Base-by-base conservation (phyloP, 1,140 invertebrate genomes). In the Papilio dardanus region DNA sequence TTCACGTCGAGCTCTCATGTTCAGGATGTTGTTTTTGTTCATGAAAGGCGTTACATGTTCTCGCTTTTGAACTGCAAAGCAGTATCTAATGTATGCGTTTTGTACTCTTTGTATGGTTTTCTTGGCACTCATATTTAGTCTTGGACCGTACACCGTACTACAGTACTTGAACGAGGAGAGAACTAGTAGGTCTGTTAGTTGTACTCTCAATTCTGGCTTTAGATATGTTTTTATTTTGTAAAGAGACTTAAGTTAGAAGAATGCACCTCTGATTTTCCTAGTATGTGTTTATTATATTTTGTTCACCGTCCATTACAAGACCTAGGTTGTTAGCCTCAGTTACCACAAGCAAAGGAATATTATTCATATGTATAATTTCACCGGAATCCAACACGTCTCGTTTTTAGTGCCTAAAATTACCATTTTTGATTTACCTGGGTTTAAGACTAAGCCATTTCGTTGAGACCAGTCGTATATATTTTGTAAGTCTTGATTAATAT, bases 91-190 rank as follows among this genome's bases (percentile, higher is more conserved):
- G 8, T 31, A 68, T 16, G 66, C 33, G 35, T 77, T 77, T 66
- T 77, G 76, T n/a, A 77, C 42, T 16, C 76, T 8, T 50, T 77
- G 76, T 42, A 77, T 74, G 8, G 71, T 62, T 69, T 40, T 68
- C 28, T 67, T 69, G 10, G 62, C 73, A 21, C 16, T 28, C 12
- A 19, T 16, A 3, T 37, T 74, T 28, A 76, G 50, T 24, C 71
- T 37, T 2, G 69, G 69, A 14, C 76, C 76, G 54, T 19, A 67
- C 12, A 74, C 33, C 3, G 71, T 24, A 19, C 71, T 73, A 40
- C 71, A 77, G 21, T 74, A 74, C 14, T 74, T 74, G 19, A 74
- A 74, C 4, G 46, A 68, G 10, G 77, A 75, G 30, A 78, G 54
- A 10, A 78, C 77, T n/a, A 78, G 33, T 14, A 54, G 50, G 31